Conservation (phyloP, 2,888 invertebrate species). For the Standfussiana lucernea region DNA sequence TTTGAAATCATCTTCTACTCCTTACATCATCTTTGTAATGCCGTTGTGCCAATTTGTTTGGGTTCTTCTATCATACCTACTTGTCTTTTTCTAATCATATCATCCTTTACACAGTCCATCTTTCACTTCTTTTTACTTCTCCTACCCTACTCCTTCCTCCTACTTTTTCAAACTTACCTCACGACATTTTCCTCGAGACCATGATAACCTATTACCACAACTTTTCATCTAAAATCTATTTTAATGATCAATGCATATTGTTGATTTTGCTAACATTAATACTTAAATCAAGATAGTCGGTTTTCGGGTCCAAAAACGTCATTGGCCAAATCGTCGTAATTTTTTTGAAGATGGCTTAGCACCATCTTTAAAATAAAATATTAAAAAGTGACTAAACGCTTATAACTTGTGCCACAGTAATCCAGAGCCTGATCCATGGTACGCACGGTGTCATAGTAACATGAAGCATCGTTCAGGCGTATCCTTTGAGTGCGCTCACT, state of each 20-base stretch:
- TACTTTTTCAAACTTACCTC: background rate
- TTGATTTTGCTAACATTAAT: background rate
- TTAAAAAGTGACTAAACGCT: rapidly evolving
- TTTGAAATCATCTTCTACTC: background rate
- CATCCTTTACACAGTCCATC: background rate
- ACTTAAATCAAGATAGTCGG: background rate
- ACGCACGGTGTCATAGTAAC: slow-evolving; percentile 75
- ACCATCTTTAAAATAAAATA: background rate
- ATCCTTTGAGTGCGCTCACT: slow-evolving; percentile 81
- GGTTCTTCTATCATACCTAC: background rate
- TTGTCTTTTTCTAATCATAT: background rate
- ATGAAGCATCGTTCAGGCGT: slow-evolving; percentile 76
- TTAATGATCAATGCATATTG: background rate
- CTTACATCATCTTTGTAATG: background rate
- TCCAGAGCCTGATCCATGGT: slow-evolving; percentile 69
- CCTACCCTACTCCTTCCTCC: rapidly evolving
- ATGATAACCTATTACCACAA: background rate
- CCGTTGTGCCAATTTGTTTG: background rate
- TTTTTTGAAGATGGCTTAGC: too few relatives aligned
- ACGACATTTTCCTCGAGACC: background rate
- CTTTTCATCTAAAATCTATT: background rate
- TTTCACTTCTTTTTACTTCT: background rate
- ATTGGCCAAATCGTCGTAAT: too few relatives aligned
- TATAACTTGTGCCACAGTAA: slow-evolving; percentile 57
- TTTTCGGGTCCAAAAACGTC: background rate